A percentile compares a stretch with the other conserved stretches of the same genome.
Evolutionary conservation across 2,888 invertebrate genomes (phyloP).

Genomic region (Nasonia oneida): DNA sequence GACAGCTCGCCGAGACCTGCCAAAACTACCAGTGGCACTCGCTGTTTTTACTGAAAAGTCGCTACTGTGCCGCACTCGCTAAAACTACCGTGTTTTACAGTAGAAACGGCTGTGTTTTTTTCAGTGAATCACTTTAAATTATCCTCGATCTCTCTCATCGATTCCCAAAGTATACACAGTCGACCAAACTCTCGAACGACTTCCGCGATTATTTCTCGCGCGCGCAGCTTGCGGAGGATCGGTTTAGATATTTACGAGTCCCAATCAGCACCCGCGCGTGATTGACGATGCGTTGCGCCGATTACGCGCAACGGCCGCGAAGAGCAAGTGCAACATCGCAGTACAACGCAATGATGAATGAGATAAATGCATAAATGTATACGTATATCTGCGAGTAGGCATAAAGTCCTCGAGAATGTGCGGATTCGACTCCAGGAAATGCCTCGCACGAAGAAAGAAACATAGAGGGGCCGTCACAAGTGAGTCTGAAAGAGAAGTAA

Average conservation of each 20-base stretch:
- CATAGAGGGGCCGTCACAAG: background rate
- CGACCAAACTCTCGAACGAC: background rate
- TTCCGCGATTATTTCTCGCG: constrained; percentile 5
- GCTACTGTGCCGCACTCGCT: too few species aligned
- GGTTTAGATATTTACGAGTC: constrained; percentile 21
- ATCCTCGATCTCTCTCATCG: background rate
- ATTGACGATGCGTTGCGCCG: constrained; percentile 43
- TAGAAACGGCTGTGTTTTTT: too few species aligned
- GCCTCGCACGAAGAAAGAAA: background rate
- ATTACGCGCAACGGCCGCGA: constrained; percentile 30
- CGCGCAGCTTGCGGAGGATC: background rate
- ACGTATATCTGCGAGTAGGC: background rate
- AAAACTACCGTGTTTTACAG: too few species aligned
- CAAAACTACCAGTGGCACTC: too few species aligned
- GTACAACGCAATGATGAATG: constrained; percentile 25
- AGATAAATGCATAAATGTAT: background rate
- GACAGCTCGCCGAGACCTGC: too few species aligned
- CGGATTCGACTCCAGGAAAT: constrained; percentile 18
- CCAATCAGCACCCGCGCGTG: constrained; percentile 35
- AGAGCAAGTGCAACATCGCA: constrained; percentile 19
- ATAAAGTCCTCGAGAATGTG: background rate
- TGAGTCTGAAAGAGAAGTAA: background rate
- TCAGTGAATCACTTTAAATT: background rate
- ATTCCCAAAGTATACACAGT: constrained; percentile 19
- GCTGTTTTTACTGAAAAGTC: too few species aligned